Conservation (phyloP, 1,140 invertebrate species). For the Atta cephalotes region DNA sequence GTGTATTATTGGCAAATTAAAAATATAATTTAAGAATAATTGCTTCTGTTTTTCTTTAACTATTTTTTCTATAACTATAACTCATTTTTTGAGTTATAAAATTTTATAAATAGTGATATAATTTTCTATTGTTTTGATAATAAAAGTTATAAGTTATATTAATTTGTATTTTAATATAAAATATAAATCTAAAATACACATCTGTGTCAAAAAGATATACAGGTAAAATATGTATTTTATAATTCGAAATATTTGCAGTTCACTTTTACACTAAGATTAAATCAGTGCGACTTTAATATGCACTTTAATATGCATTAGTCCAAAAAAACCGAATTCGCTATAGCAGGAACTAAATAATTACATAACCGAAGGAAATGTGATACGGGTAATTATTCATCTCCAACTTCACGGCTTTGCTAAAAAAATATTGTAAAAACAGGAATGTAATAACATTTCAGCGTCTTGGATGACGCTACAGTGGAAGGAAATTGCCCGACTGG, state of each 20-base stretch:
- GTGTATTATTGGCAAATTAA: not conserved
- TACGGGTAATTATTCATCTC: slow-evolving; percentile 36
- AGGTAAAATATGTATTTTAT: too few relatives aligned
- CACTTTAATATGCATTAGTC: too few relatives aligned
- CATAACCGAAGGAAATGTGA: not conserved
- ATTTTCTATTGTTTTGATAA: slow-evolving; percentile 14
- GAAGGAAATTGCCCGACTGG: slow-evolving; percentile 62
- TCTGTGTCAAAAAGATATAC: not conserved
- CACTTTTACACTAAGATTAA: too few relatives aligned
- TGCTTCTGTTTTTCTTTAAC: not conserved
- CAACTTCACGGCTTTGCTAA: not conserved
- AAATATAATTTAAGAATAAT: not conserved
- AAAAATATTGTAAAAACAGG: slow-evolving; percentile 25
- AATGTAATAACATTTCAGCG: slow-evolving; percentile 18
- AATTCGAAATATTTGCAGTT: too few relatives aligned
- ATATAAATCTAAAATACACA: too few relatives aligned
- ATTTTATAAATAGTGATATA: slow-evolving; percentile 1
- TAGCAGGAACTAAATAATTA: slow-evolving; percentile 13
- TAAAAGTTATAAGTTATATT: not conserved
- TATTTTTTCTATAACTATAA: not conserved
- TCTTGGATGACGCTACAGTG: slow-evolving; percentile 14
- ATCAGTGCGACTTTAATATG: too few relatives aligned
- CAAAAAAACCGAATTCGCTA: not conserved
- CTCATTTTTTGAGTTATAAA: not conserved
- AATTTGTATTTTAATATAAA: not conserved